Evolutionary conservation across 2,113 vertebrate species (phyloP).

Genomic region (Callionymus lyra): DNA sequence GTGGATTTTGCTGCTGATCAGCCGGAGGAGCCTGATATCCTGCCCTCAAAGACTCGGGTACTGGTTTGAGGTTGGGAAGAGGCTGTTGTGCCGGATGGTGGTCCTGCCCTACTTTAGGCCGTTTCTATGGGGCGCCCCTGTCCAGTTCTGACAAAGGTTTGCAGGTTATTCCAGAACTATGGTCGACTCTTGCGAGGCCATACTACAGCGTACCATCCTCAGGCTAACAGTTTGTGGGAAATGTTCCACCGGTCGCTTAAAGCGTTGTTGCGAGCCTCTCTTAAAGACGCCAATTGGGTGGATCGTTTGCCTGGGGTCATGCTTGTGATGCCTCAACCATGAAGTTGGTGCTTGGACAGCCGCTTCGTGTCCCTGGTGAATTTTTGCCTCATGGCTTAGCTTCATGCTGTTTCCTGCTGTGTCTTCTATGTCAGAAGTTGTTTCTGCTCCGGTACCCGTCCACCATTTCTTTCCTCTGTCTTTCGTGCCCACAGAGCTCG

Average conservation of each 20-base stretch:
- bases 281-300: not conserved
- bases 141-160: not conserved
- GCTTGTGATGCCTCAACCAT: not conserved
- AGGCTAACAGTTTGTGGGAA: not conserved
- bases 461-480: too few relatives aligned
- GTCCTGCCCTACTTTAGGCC: not conserved
- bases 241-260: not conserved
- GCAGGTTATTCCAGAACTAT: not conserved
- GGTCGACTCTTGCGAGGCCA: not conserved
- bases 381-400: not conserved
- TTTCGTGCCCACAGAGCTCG: too few relatives aligned
- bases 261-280: not conserved
- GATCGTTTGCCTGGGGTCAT: not conserved
- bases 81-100: not conserved
- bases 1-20: not conserved
- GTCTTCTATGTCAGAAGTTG: too few relatives aligned
- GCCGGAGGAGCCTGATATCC: not conserved
- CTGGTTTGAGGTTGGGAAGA: not conserved
- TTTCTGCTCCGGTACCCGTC: too few relatives aligned
- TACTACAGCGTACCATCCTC: not conserved
- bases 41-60: not conserved
- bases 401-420: too few relatives aligned
- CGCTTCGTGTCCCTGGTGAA: not conserved
- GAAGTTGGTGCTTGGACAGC: not conserved
- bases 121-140: not conserved